Evolutionary conservation across 1,140 invertebrate genomes (phyloP).

Genomic region (Bombus waltoni): DNA sequence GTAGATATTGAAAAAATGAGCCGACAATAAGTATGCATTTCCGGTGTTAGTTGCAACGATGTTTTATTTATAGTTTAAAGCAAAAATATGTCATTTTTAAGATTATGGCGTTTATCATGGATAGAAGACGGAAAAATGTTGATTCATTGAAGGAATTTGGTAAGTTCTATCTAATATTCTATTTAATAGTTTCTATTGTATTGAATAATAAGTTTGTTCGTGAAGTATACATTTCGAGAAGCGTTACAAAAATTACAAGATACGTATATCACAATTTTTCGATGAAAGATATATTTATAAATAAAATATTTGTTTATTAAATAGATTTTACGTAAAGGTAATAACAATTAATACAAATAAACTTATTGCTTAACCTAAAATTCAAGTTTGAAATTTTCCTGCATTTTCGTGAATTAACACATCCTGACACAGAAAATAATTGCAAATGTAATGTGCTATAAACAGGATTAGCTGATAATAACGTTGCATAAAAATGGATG

Average conservation of each 20-base stretch:
- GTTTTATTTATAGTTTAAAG: background rate
- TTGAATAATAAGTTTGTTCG: background rate
- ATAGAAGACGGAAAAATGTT: background rate
- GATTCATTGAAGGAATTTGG: background rate
- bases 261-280: too few species aligned
- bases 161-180: background rate
- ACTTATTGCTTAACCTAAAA: too few species aligned
- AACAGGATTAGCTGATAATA: conserved; percentile 24
- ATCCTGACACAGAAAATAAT: background rate
- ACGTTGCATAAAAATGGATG: conserved; percentile 15
- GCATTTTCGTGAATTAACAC: background rate
- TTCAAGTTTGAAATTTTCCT: too few species aligned
- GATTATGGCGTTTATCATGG: background rate
- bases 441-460: background rate
- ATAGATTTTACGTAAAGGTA: too few species aligned
- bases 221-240: background rate
- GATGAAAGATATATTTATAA: too few species aligned
- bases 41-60: background rate
- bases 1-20: background rate
- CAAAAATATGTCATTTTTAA: background rate
- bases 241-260: background rate
- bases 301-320: too few species aligned
- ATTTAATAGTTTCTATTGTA: background rate
- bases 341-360: too few species aligned
- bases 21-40: background rate